Conservation (phyloP, 1,140 invertebrate genomes). For the Drosophila saltans region DNA sequence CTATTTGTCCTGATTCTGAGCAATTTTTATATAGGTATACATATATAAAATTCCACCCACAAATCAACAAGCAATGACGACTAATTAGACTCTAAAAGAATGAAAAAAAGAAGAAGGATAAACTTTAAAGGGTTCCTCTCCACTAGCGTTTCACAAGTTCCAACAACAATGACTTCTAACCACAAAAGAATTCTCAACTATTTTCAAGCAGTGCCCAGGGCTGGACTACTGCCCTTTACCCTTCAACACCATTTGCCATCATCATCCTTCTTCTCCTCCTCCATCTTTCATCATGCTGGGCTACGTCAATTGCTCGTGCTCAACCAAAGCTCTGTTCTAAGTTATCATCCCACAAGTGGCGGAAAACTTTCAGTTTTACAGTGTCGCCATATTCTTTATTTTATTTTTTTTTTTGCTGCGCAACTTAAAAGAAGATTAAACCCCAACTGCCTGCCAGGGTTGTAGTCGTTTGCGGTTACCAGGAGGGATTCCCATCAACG, state of each 20-base stretch:
- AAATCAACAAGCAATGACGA: constrained; percentile 78
- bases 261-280: neutral
- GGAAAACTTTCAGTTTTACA: constrained; percentile 65
- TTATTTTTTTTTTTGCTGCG: constrained; percentile 1
- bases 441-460: constrained; percentile 57
- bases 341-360: constrained; percentile 75
- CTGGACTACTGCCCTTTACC: constrained; percentile 24
- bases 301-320: constrained; percentile 11
- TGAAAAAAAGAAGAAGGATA: constrained; percentile 14
- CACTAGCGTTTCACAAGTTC: constrained; percentile 43
- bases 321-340: constrained; percentile 64
- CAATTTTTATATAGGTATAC: neutral
- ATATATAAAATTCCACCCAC: constrained; percentile 51
- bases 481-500: constrained; percentile 43
- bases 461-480: constrained; percentile 30
- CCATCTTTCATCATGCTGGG: neutral
- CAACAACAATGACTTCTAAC: constrained; percentile 78
- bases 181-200: constrained; percentile 66
- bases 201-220: constrained; percentile 59
- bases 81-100: constrained; percentile 72
- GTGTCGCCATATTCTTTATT: constrained; percentile 62
- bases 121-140: constrained; percentile 20
- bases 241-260: constrained; percentile 24
- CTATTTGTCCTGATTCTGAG: constrained; percentile 4
- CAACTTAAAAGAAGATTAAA: constrained; percentile 81